Evolutionary conservation across 2,888 invertebrate genomes (phyloP).

Genomic region (Zygaena filipendulae): DNA sequence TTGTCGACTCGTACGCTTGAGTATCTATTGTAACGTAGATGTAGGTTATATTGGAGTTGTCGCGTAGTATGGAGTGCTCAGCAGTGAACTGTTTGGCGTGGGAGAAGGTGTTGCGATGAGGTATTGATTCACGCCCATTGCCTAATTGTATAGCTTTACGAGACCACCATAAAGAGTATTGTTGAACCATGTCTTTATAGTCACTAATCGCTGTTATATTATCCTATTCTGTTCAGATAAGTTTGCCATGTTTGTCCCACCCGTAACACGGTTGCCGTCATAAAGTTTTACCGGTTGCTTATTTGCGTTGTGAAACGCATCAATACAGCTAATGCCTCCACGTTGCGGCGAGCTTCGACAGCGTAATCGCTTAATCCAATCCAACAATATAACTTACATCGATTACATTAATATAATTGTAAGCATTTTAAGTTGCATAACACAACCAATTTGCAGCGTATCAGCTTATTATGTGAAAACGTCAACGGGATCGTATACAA

Average conservation of each 20-base stretch:
- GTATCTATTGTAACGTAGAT: too few species aligned
- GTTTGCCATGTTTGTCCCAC: too few species aligned
- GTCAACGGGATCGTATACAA: constrained; percentile 32
- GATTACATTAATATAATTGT: too few species aligned
- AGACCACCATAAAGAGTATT: constrained; percentile 48
- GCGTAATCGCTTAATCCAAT: too few species aligned
- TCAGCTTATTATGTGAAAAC: constrained; percentile 21
- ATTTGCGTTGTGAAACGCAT: too few species aligned
- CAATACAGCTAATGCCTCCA: too few species aligned
- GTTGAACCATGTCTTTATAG: constrained; percentile 39
- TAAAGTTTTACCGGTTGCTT: too few species aligned
- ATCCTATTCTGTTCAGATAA: constrained; percentile 20
- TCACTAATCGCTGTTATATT: constrained; percentile 51
- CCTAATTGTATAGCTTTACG: constrained; percentile 63
- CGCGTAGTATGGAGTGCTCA: constrained; percentile 29
- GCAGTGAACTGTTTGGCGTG: constrained; percentile 41
- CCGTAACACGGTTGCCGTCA: too few species aligned
- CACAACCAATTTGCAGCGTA: constrained; percentile 9
- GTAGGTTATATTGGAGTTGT: constrained; percentile 32
- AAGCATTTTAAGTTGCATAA: too few species aligned
- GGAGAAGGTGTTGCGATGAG: constrained; percentile 45
- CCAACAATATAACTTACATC: too few species aligned
- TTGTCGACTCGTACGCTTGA: constrained; percentile 15
- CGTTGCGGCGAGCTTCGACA: too few species aligned
- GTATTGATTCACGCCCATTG: constrained; percentile 63